Percentiles rank a stretch among this genome's conserved stretches.
Evolutionary conservation across 30 jellyfish, hydroid and myxozoan species (phyloP).

Genomic region (Pelagia noctiluca): DNA sequence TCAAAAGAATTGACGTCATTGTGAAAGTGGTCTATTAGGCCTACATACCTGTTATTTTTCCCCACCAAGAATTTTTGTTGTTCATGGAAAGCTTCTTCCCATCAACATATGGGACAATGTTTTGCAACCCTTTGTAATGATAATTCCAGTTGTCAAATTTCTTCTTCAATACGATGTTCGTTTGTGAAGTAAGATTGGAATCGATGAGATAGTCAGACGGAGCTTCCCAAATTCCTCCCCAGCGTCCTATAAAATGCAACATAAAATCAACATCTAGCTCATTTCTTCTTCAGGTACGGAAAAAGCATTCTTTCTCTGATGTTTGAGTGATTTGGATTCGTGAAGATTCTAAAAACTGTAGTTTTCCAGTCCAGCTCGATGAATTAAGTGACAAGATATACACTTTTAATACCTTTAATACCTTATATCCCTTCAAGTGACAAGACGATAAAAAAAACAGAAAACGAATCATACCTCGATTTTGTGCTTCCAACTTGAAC

Average conservation of each 20-base stretch:
- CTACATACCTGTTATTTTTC: slow-evolving; percentile 59
- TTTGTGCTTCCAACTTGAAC: slow-evolving; percentile 82
- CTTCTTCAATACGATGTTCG: slow-evolving; percentile 56
- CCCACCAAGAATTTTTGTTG: slow-evolving; percentile 14
- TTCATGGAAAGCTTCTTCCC: slow-evolving; percentile 28
- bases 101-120: slow-evolving; percentile 56
- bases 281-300: too few relatives aligned
- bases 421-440: too few relatives aligned
- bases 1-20: too few relatives aligned
- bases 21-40: too few relatives aligned
- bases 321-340: too few relatives aligned
- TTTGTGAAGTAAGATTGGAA: slow-evolving; percentile 28
- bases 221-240: slow-evolving; percentile 81
- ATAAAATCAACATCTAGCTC: too few relatives aligned
- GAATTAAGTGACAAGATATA: too few relatives aligned
- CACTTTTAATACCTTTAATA: too few relatives aligned
- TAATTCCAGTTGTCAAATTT: slow-evolving; percentile 62
- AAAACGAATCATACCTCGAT: slow-evolving; percentile 77
- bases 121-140: slow-evolving; percentile 4
- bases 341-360: too few relatives aligned
- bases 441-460: too few relatives aligned
- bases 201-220: slow-evolving; percentile 35
- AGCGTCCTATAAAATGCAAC: slow-evolving; percentile 44
- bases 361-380: too few relatives aligned
- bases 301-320: too few relatives aligned